A percentile compares a stretch with the other conserved stretches of the same genome.
Evolutionary conservation across 2,797 vertebrate genomes (phyloP).

Genomic region (Poeciliopsis turneri): DNA sequence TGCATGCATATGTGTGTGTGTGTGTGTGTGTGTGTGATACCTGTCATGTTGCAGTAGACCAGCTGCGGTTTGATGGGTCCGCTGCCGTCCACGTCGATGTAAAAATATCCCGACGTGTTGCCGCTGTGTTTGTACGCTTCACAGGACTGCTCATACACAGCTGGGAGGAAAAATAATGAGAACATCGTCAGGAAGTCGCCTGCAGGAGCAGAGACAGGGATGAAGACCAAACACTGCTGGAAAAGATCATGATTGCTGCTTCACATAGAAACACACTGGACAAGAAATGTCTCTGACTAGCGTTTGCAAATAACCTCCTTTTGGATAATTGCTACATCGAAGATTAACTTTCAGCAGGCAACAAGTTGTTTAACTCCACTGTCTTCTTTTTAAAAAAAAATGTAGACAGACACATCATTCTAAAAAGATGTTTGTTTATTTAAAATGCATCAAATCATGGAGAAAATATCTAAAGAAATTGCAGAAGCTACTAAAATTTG

Average conservation of each 20-base stretch:
- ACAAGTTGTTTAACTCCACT: background rate
- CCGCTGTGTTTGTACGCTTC: conserved; percentile 81
- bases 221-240: conserved; percentile 5
- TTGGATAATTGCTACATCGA: background rate
- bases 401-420: background rate
- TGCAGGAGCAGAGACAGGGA: conserved; percentile 4
- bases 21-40: conserved; percentile 50
- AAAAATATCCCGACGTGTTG: conserved; percentile 76
- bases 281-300: background rate
- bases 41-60: conserved; percentile 84
- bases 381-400: background rate
- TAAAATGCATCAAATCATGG: background rate
- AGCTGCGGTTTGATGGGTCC: conserved; percentile 77
- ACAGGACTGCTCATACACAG: conserved; percentile 80
- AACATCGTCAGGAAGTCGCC: conserved; percentile 18
- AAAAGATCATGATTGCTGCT: conserved; percentile 10
- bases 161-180: conserved; percentile 49
- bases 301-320: background rate
- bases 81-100: conserved; percentile 81
- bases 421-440: background rate
- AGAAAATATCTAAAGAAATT: background rate
- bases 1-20: background rate
- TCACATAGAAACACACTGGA: background rate
- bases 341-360: background rate
- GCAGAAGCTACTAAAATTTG: background rate